phyloP scores from a whole-genome alignment of 2,797 vertebrate genomes.

The Coregonus sp. region DNA sequence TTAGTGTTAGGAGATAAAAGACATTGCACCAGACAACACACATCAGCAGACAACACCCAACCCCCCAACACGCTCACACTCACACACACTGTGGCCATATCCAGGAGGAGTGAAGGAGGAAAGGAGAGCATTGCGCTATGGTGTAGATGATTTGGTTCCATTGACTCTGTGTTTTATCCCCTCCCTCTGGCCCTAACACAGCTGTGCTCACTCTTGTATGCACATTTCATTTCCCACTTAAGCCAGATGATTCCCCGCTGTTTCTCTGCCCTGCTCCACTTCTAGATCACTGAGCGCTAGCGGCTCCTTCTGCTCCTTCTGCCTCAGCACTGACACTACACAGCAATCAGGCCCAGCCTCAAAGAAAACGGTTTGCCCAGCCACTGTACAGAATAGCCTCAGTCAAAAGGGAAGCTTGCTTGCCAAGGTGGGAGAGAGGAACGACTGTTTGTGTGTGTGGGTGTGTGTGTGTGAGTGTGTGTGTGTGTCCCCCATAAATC shows the following conservation, averaged over 20 bases:
- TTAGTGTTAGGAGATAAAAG: not conserved
- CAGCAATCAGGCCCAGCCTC: not conserved
- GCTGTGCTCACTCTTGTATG: constrained; percentile 38
- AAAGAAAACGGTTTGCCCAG: constrained; percentile 8
- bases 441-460: not conserved
- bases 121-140: too few relatives aligned
- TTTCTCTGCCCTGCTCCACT: constrained; percentile 40
- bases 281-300: constrained; percentile 39
- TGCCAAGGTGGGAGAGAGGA: not conserved
- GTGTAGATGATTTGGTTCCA: not conserved
- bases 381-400: constrained; percentile 22
- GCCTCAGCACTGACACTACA: constrained; percentile 8
- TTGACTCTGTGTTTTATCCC: not conserved
- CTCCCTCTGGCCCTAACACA: constrained; percentile 11
- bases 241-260: constrained; percentile 15
- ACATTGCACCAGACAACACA: not conserved
- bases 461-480: not conserved
- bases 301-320: constrained; percentile 15
- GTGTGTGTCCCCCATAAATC: not conserved
- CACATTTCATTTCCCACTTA: constrained; percentile 48
- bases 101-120: too few relatives aligned
- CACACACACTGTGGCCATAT: not conserved
- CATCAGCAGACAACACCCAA: not conserved
- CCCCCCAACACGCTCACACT: not conserved
- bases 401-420: constrained; percentile 6